Conservation (phyloP, 2,113 vertebrate species). For the Plotosus lineatus region DNA sequence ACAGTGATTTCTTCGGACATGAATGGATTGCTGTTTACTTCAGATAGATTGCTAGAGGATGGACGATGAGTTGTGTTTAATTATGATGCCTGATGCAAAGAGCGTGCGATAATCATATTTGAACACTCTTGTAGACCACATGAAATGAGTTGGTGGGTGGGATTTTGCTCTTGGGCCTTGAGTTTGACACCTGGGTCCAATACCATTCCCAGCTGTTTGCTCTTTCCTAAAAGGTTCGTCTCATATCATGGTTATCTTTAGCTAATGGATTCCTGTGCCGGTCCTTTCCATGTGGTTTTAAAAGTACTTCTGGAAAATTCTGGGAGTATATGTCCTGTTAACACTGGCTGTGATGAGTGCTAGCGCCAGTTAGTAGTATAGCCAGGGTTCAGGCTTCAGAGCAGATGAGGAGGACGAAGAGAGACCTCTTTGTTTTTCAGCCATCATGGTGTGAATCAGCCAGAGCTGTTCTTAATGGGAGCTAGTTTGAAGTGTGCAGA, state of each 20-base stretch:
- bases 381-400: not conserved
- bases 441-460: constrained; percentile 23
- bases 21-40: no score
- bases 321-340: constrained; percentile 13
- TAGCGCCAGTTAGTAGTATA: not conserved
- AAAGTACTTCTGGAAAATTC: not conserved
- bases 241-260: constrained; percentile 26
- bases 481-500: constrained; percentile 41
- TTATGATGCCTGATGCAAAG: no score
- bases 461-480: constrained; percentile 20
- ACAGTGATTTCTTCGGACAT: no score
- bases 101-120: no score
- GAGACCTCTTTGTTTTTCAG: constrained; percentile 39
- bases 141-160: no score
- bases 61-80: no score
- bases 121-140: no score
- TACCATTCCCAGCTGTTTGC: constrained; percentile 31
- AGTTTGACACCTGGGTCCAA: no score
- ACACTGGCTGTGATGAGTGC: constrained; percentile 4
- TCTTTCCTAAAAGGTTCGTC: not conserved
- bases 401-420: not conserved
- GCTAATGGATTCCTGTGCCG: not conserved
- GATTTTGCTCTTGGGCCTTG: no score
- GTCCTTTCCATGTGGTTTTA: not conserved
- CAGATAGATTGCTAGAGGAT: no score